phyloP scores from a whole-genome alignment of 1,140 invertebrate species.

The Hypothenemus hampei region DNA sequence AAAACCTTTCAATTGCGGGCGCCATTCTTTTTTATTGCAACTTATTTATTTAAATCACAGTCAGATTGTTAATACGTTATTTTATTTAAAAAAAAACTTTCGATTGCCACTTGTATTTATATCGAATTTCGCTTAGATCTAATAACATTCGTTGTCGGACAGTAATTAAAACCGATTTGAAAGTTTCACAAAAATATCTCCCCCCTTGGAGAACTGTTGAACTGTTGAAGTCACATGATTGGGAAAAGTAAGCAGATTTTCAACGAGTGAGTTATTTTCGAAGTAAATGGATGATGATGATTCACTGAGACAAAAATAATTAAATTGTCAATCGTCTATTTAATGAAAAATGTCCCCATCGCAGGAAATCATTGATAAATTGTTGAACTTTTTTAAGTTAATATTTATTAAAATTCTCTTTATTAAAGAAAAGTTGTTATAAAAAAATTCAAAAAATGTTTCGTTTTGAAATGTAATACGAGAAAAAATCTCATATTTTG shows the following conservation, averaged over 20 bases:
- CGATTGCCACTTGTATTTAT: background rate
- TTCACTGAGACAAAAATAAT: constrained; percentile 20
- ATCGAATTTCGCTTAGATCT: constrained; percentile 12
- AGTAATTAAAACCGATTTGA: constrained; percentile 17
- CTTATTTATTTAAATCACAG: constrained; percentile 22
- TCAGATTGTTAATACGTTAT: too few relatives aligned
- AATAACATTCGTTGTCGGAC: constrained; percentile 27
- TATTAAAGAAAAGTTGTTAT: too few relatives aligned
- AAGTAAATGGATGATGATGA: constrained; percentile 14
- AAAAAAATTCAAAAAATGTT: too few relatives aligned
- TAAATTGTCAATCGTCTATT: constrained; percentile 7
- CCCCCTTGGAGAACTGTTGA: too few relatives aligned
- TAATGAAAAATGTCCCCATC: too few relatives aligned
- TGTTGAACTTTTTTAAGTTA: too few relatives aligned
- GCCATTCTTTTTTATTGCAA: constrained; percentile 11
- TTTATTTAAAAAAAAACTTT: background rate
- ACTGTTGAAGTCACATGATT: constrained; percentile 18
- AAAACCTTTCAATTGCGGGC: constrained; percentile 22
- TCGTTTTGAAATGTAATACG: too few relatives aligned
- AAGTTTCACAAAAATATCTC: constrained; percentile 18
- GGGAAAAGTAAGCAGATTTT: constrained; percentile 22
- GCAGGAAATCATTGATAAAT: too few relatives aligned
- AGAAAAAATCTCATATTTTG: too few relatives aligned
- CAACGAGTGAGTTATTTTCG: constrained; percentile 27
- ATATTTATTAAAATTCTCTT: too few relatives aligned